Conservation (phyloP, 2,113 vertebrate genomes). For the Ardeotis arabs region DNA sequence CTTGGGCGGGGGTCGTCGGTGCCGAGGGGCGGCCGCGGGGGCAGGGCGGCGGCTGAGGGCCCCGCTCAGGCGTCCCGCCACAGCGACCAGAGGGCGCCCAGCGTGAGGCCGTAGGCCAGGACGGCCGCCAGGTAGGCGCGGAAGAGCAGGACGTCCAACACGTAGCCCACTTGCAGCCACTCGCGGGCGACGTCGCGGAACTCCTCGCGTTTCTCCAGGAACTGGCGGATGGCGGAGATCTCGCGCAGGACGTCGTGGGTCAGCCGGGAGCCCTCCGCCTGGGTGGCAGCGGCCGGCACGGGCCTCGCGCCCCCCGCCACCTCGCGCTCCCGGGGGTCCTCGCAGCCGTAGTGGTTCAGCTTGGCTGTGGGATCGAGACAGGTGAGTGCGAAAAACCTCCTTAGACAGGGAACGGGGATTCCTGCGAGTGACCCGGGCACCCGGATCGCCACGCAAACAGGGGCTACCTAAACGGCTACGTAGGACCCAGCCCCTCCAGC, state of each 20-base stretch:
- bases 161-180: conserved; percentile 93
- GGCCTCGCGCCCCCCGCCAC: conserved; percentile 35
- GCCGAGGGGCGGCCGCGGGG: not conserved
- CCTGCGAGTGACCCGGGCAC: rapidly evolving
- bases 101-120: conserved; percentile 87
- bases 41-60: too few species aligned
- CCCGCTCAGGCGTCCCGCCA: conserved; percentile 86
- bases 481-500: rapidly evolving
- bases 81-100: conserved; percentile 91
- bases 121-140: conserved; percentile 86
- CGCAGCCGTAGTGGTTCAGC: conserved; percentile 76
- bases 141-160: conserved; percentile 91
- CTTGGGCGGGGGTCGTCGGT: not conserved
- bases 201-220: conserved; percentile 88
- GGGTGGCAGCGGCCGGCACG: rapidly evolving
- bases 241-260: conserved; percentile 84
- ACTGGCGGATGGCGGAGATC: conserved; percentile 83
- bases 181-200: conserved; percentile 86
- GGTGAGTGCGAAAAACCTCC: not conserved
- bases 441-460: rapidly evolving
- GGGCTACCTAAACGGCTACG: rapidly evolving
- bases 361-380: conserved; percentile 65
- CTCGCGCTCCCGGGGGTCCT: conserved; percentile 66
- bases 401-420: rapidly evolving
- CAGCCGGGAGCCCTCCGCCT: conserved; percentile 55